A percentile compares a stretch with the other conserved stretches of the same genome.
These are phyloP conservation scores for Calidris pygmaea DNA, from an alignment of 2,113 vertebrate genomes.

Conservation along the genomic window DNA sequence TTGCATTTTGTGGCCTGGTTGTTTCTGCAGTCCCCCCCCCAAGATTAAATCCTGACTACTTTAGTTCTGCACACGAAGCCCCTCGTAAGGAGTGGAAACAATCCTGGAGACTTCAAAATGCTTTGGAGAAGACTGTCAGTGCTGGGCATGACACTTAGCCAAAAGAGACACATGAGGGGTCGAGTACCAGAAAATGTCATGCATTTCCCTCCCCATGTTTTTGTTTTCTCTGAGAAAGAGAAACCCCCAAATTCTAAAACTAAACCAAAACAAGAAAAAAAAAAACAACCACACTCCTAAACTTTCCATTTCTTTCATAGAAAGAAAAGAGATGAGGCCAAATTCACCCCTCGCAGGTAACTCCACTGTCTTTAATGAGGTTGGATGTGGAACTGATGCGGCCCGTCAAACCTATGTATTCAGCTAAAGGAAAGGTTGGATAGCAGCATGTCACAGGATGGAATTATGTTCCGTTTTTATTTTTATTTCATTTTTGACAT, in stretches of 20 bases:
- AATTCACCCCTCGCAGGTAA: not conserved
- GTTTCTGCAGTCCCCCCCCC: not conserved
- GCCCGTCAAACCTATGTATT: not conserved
- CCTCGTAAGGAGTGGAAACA: not conserved
- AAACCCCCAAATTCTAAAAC: constrained; percentile 70
- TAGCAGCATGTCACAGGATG: constrained; percentile 76
- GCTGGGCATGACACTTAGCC: not conserved
- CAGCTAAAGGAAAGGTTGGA: constrained; percentile 47
- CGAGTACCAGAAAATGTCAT: constrained; percentile 77
- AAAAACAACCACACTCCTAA: not conserved
- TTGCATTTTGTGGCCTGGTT: not conserved
- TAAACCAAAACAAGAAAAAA: not conserved
- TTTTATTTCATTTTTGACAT: not conserved
- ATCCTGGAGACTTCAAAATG: not conserved
- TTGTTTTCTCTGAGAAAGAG: constrained; percentile 52
- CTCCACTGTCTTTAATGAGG: not conserved
- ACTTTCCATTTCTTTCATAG: constrained; percentile 85
- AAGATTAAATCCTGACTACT: not conserved
- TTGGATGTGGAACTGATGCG: not conserved
- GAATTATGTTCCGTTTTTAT: not conserved
- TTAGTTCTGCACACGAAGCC: not conserved
- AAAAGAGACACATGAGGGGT: not conserved
- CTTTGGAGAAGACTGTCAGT: not conserved
- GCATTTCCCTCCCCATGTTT: not conserved
- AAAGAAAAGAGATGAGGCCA: constrained; percentile 81